Base-by-base conservation (phyloP, 2,797 vertebrate genomes). In the Epinephelus malabaricus region DNA sequence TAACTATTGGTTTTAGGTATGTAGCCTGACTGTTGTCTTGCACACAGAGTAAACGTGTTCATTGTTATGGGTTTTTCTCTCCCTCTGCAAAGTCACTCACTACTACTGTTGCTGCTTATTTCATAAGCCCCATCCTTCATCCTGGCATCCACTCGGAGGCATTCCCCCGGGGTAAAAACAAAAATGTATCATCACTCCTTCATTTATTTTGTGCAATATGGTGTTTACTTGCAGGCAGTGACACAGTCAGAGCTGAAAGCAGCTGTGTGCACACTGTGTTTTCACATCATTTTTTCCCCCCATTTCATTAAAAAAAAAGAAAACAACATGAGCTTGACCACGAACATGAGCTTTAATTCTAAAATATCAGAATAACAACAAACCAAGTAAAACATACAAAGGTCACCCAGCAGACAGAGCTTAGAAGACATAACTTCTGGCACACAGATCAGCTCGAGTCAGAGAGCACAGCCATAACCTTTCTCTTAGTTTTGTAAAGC, bases 381-480 rank as follows among this genome's bases (percentile, higher is more conserved):
- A 56, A 60, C 12, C 38, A 55, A 53, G n/a, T 59, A 47, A 46
- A 73, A 62, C 34, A 45, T 21, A 12, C 61, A 62, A 15, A 76
- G 38, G 78, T 40, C 76, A 30, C 18, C 5, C 1, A 45, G 21
- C 46, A 25, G 58, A 59, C 14, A 54, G 40, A 63, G 50, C 46
- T 27, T 34, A 21, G 18, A 65, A 71, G 19, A 46, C 11, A 5
- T 25, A 49, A 11, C 53, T 11, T 72, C 56, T 23, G 14, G 43
- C 18, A 21, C 21, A 19, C 54, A 67, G 62, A 53, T 45, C n/a
- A n/a, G 59, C 49, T 69, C 18, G 40, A 62, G 72, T 77, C 81
- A 83, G 11, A 68, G 62, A 67, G 80, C 50, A 30, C n/a, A 56
- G 67, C 43, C 15, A 25, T 59, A 43, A 63, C 51, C n/a, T 62